Base-by-base conservation (phyloP, 2,113 vertebrate genomes). In the Serinus canaria region DNA sequence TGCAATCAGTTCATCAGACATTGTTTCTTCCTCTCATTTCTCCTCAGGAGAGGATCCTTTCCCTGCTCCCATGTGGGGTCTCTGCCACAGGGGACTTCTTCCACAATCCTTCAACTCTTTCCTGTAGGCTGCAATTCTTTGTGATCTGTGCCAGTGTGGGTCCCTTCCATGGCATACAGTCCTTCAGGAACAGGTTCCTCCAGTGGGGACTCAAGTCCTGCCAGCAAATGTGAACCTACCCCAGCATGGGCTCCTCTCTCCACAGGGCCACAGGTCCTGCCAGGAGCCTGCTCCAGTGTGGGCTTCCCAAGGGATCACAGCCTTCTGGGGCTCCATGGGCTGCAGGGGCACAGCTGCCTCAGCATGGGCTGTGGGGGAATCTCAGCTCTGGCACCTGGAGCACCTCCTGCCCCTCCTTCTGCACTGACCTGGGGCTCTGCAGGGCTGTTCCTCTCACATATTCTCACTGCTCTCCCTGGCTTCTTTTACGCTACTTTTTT, bases 201-300 rank as follows among this genome's bases (percentile, higher is more conserved):
- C 47, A 28, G 15, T 1, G 6, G 9, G 49, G 58, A 16, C 35
- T 58, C 35, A 35, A 49, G 25, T 58, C 25, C 59, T 56, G 35
- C 20, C 21, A 27, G 50, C 17, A 56, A 43, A 31, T 6, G 3
- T 49, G 43, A 31, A 18, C 0, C 0, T 56, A 5, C 43, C 41
- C 35, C 75, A 56, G 16, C 13, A 3, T 21, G 49, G 49, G 30
- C 25, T 79, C 11, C 49, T 70, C 10, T 62, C 28, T 87, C 13
- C 41, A 21, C 0, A 0, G 19, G 24, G 15, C 23, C 19, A 41
- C 8, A 47, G 47, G 30, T 79, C 47, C 56, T 56, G 21, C 15
- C n/a, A 72, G 25, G 35, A 87, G 11, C 35, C 41, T 72, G 20
- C 20, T 63, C 13, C 49, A 49, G 11, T 2, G 0, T 0, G 0